Conservation (phyloP, 1,140 invertebrate genomes). For the Nautilus pompilius region DNA sequence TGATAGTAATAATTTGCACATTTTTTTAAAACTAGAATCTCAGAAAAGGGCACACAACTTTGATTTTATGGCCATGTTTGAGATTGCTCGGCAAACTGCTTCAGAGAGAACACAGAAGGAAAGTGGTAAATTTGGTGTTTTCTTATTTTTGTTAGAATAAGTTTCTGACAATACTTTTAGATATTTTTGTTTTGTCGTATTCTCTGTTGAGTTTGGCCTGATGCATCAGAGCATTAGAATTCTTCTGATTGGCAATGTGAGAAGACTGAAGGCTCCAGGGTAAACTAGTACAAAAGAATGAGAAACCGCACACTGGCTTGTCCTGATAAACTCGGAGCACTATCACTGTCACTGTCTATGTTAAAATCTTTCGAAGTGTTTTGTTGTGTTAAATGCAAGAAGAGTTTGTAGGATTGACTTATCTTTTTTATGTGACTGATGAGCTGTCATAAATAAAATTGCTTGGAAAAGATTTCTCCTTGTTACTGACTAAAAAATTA, state of each 20-base stretch:
- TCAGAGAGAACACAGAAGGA: constrained; percentile 35
- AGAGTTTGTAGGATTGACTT: no score
- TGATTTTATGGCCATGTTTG: constrained; percentile 56
- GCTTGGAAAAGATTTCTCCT: no score
- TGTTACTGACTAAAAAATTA: no score
- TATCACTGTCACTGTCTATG: no score
- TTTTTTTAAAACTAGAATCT: constrained; percentile 4
- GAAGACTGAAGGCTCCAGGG: background rate
- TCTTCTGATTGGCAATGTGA: background rate
- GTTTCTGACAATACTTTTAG: background rate
- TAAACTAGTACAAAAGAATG: no score
- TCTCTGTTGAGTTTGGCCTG: background rate
- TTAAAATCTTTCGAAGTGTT: no score
- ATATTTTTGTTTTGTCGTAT: background rate
- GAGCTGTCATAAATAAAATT: no score
- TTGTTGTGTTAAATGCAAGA: no score
- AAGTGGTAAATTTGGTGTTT: background rate
- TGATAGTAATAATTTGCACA: no score
- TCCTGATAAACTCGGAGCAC: no score
- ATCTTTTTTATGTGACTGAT: no score
- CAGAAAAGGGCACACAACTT: constrained; percentile 53
- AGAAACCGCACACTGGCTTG: no score
- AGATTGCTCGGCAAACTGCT: constrained; percentile 50
- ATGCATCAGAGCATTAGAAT: background rate
- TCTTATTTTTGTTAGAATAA: background rate